Base-by-base conservation (phyloP, 92 coral and sea anemone species). In the Heliopora coerulea region DNA sequence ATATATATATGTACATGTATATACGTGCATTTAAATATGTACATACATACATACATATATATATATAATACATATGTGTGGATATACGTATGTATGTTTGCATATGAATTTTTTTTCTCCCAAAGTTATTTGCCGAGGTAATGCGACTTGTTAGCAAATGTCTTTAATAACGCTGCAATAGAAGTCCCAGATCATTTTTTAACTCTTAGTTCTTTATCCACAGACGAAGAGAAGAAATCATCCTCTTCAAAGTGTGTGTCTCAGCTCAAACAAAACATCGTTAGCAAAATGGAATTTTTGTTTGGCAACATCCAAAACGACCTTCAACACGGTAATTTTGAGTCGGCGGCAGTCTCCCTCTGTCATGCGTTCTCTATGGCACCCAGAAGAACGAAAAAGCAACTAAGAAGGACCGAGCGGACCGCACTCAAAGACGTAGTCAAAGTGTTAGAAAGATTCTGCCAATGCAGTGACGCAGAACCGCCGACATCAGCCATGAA, bases 351-450 rank as follows among this genome's bases (percentile, higher is more conserved):
- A 12, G 74, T 87, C 18, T 79, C 59, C 37, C 80, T 78, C 54
- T 89, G 96, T 34, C 83, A 84, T 49, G 96, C 90, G 58, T 91
- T 89, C 67, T 82, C 87, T 7, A 69, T 91, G 72, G 96, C 91
- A 34, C 90, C 89, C 44, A 69, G 86, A 33, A 86, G 85, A 37
- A 88, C 91, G 31, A 82, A 59, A 57, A 78, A 82, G 73, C 96
- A 91, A 75, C 68, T 89, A 59, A 31, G 77, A 70, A 52, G 77
- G 34, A 52, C 25, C 48, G 77, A 54, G 8, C 18, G 77, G 54
- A 54, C 17, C 23, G 29, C 62, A 7, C 57, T 70, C 19, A 30
- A 52, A 34, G 52, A 70, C 19, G 32, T 70, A 18, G 77, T 70
- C 21, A 70, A 70, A 37, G 25, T 70, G 14, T 35, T 70, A 8